phyloP scores from a whole-genome alignment of 2,888 invertebrate genomes.

The Amiota minor region DNA sequence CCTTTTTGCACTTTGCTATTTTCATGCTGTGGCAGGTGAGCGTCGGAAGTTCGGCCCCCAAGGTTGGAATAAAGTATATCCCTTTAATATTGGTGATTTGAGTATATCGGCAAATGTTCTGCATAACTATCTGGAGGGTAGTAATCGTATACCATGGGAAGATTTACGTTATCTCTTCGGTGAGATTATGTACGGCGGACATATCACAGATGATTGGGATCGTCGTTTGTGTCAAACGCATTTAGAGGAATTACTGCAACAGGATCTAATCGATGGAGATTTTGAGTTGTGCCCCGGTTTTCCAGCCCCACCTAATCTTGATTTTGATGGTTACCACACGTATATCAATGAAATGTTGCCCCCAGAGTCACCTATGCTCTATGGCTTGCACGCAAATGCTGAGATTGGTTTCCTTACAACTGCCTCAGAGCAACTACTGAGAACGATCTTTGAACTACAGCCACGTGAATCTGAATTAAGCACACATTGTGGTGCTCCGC shows the following conservation, averaged over 20 bases:
- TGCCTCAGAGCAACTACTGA: conserved; percentile 88
- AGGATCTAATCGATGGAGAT: conserved; percentile 91
- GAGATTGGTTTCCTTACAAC: conserved; percentile 94
- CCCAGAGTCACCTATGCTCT: conserved; percentile 90
- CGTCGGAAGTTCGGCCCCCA: conserved; percentile 95
- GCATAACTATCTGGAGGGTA: conserved; percentile 93
- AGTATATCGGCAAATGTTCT: conserved; percentile 93
- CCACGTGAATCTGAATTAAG: conserved; percentile 81
- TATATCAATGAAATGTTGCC: conserved; percentile 92
- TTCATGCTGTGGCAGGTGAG: conserved; percentile 95
- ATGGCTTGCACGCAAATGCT: conserved; percentile 95
- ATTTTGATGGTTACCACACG: conserved; percentile 88
- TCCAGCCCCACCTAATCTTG: conserved; percentile 89
- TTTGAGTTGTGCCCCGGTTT: conserved; percentile 88
- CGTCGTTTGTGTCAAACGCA: conserved; percentile 89
- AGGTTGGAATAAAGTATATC: conserved; percentile 90
- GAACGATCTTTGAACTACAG: conserved; percentile 91
- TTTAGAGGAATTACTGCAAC: conserved; percentile 88
- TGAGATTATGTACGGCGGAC: conserved; percentile 98
- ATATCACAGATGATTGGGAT: conserved; percentile 98
- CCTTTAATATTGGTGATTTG: conserved; percentile 89
- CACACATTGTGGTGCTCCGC: conserved; percentile 77
- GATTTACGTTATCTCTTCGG: conserved; percentile 95
- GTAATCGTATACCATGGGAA: conserved; percentile 93
- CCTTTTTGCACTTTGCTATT: conserved; percentile 92